phyloP scores from a whole-genome alignment of 2,113 vertebrate genomes.

The Formicarius rufipectus region DNA sequence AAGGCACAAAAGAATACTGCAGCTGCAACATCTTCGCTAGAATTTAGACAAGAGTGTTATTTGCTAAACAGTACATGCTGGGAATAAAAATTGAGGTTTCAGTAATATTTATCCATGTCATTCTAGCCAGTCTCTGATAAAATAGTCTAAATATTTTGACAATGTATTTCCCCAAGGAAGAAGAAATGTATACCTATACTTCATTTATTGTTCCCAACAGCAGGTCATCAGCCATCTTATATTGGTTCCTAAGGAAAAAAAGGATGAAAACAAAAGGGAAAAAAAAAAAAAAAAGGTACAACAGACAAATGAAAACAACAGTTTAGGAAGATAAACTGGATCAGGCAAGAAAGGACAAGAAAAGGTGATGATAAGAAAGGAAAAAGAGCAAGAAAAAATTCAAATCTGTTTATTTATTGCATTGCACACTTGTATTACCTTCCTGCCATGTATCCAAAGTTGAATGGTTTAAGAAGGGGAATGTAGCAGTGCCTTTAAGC shows the following conservation, averaged over 20 bases:
- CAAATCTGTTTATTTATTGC: background rate
- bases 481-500: background rate
- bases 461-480: background rate
- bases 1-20: slow-evolving; percentile 37
- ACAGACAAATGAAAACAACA: background rate
- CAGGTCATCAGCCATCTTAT: background rate
- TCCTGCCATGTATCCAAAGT: background rate
- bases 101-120: background rate
- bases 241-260: background rate
- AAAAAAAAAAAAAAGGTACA: background rate
- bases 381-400: background rate
- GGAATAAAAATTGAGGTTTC: slow-evolving; percentile 41
- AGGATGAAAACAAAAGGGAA: background rate
- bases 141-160: slow-evolving; percentile 11
- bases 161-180: background rate
- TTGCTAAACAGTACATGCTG: slow-evolving; percentile 34
- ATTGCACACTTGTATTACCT: background rate
- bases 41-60: slow-evolving; percentile 18
- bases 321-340: background rate
- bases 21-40: slow-evolving; percentile 51
- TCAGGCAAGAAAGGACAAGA: background rate
- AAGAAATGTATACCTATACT: background rate
- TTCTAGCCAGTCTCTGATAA: background rate
- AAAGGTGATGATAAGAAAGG: background rate
- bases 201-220: background rate